phyloP scores from a whole-genome alignment of 2,113 vertebrate genomes.

The Ramphastos sulfuratus region DNA sequence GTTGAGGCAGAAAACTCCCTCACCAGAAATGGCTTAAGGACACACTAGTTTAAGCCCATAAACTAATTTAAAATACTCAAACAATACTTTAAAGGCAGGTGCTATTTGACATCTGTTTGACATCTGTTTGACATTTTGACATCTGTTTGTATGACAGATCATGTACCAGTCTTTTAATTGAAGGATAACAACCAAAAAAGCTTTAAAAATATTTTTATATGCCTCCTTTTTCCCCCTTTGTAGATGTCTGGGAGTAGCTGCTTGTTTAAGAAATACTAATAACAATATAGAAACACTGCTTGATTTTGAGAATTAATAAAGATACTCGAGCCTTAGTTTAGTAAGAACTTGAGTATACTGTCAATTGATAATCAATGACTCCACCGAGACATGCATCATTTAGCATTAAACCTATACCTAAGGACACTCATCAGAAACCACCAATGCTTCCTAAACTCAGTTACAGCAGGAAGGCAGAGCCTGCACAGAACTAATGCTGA shows the following conservation, averaged over 20 bases:
- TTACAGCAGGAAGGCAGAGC: not conserved
- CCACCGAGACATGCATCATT: fast-evolving
- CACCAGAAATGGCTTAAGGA: not conserved
- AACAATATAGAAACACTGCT: not conserved
- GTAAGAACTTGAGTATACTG: not conserved
- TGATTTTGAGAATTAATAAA: not conserved
- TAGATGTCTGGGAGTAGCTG: not conserved
- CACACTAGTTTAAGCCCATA: not conserved
- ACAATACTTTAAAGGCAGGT: not conserved
- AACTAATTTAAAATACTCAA: not conserved
- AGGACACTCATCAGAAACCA: not conserved
- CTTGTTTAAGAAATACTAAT: not conserved
- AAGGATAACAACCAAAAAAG: not conserved
- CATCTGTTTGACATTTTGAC: not conserved
- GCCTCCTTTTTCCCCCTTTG: not conserved
- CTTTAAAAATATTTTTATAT: not conserved
- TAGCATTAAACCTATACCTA: not conserved
- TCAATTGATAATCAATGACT: not conserved
- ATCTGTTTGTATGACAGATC: not conserved
- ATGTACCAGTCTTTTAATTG: not conserved
- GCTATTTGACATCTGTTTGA: not conserved
- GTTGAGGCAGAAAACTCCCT: not conserved
- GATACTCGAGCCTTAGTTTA: not conserved
- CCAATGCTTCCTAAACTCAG: not conserved
- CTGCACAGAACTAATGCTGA: not conserved